phyloP scores from a whole-genome alignment of 2,113 vertebrate genomes.

The Ovibos moschatus region DNA sequence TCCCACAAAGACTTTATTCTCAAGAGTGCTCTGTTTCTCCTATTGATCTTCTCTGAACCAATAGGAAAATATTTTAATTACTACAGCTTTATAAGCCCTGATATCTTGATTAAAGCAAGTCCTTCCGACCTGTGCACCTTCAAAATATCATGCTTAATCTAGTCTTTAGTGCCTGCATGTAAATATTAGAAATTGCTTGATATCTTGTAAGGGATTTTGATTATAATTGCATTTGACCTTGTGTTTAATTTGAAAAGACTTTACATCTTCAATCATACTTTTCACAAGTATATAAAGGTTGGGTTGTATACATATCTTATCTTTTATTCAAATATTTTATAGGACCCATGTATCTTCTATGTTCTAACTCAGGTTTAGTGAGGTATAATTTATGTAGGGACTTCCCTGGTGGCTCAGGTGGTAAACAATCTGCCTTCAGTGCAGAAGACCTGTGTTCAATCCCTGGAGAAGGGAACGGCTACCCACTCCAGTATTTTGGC shows the following conservation, averaged over 20 bases:
- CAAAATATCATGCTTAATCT: not conserved
- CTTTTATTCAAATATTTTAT: not conserved
- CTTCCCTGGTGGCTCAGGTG: not conserved
- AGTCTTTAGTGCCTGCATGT: not conserved
- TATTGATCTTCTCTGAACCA: not conserved
- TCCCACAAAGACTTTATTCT: not conserved
- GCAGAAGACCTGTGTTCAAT: not conserved
- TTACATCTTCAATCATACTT: not conserved
- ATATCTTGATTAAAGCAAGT: not conserved
- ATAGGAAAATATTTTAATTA: not conserved
- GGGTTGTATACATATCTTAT: not conserved
- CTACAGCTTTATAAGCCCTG: not conserved
- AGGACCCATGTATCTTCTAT: not conserved
- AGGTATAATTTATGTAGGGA: not conserved
- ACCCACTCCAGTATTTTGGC: not conserved
- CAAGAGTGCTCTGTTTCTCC: not conserved
- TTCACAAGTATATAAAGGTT: not conserved
- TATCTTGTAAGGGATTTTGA: not conserved
- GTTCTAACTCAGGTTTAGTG: not conserved
- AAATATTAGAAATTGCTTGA: not conserved
- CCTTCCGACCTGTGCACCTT: fast-evolving
- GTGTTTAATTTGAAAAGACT: not conserved
- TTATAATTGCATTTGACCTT: not conserved
- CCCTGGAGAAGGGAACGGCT: fast-evolving
- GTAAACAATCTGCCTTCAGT: not conserved